A percentile compares a stretch with the other conserved stretches of the same genome.
Conservation (phyloP, 2,113 vertebrate species). For the Abramis brama region DNA sequence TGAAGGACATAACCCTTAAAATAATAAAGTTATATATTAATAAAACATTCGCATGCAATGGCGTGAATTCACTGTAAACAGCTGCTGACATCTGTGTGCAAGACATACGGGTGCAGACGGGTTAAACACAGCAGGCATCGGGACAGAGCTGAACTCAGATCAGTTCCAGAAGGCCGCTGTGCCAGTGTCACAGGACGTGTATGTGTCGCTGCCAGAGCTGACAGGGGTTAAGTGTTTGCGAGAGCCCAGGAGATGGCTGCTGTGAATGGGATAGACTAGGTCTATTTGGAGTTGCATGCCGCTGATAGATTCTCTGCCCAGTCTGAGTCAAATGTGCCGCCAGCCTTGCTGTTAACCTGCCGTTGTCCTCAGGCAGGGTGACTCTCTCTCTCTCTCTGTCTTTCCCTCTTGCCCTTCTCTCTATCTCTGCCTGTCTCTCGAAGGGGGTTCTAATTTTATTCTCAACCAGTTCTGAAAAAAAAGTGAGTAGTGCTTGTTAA, state of each 20-base stretch:
- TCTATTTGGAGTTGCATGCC: slow-evolving; percentile 65
- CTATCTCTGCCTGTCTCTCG: slow-evolving; percentile 55
- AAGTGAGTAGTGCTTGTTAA: neutral
- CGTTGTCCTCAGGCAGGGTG: slow-evolving; percentile 60
- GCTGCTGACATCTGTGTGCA: slow-evolving; percentile 1
- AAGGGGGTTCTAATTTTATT: slow-evolving; percentile 56
- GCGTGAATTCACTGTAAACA: neutral
- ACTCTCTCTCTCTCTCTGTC: neutral
- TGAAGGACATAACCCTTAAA: neutral
- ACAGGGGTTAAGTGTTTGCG: slow-evolving; percentile 42
- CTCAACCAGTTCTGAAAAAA: neutral
- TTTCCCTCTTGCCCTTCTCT: neutral
- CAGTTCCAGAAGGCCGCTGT: neutral
- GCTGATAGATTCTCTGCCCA: slow-evolving; percentile 73
- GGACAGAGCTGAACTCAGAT: slow-evolving; percentile 23
- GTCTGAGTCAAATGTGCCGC: slow-evolving; percentile 64
- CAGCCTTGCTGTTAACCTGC: slow-evolving; percentile 68
- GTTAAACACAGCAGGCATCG: neutral
- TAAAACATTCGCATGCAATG: neutral
- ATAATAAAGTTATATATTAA: neutral
- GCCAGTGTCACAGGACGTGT: neutral
- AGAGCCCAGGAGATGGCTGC: slow-evolving; percentile 33
- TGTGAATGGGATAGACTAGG: slow-evolving; percentile 58
- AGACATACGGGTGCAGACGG: neutral
- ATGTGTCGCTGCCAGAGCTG: slow-evolving; percentile 9